Base-by-base conservation (phyloP, 2,888 invertebrate species). In the Argyresthia goedartella region DNA sequence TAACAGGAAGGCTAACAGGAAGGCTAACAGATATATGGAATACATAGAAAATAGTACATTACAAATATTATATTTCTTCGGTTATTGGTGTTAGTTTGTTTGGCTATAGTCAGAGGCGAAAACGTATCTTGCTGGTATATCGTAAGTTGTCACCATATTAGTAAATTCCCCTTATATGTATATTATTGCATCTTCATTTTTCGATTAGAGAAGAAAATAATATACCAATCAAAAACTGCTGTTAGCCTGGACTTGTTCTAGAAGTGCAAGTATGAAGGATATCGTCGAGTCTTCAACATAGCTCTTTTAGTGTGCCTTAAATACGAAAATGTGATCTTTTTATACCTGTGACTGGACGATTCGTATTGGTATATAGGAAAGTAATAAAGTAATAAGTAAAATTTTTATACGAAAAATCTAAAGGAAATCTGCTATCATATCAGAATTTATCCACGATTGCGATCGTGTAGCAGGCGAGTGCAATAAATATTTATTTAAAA, bases 241-340 rank as follows among this genome's bases (percentile, higher is more conserved):
- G 10, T 10, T 39, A n/a, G 39, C 39, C 8, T 10, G 11, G 39
- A 11, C 10, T 10, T 39, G 4, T 7, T 10, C 39, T 3, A 39
- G 4, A 13, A n/a, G 13, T 43, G 39, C 47, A 14, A 14, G 13
- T 43, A 33, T 50, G 51, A 43, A 52, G 56, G 55, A 72, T 76
- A 73, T 73, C 73, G 74, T 69, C 6, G 25, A 25, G 57, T 52
- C 59, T 62, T 65, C 62, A 51, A 55, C 54, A 61, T 62, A 67
- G 75, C 73, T 76, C 77, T 71, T 73, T 50, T 57, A 59, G 67
- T 71, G 80, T 80, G 81, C 80, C 80, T 81, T 80, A 71, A 61
- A 65, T 64, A 62, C 67, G 64, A 63, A 66, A 56, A 60, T 60
- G 59, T 63, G 60, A 60, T 33, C 57, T 54, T 59, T 59, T 56